phyloP scores from a whole-genome alignment of 1,140 invertebrate species.

The Aporrectodea caliginosa region DNA sequence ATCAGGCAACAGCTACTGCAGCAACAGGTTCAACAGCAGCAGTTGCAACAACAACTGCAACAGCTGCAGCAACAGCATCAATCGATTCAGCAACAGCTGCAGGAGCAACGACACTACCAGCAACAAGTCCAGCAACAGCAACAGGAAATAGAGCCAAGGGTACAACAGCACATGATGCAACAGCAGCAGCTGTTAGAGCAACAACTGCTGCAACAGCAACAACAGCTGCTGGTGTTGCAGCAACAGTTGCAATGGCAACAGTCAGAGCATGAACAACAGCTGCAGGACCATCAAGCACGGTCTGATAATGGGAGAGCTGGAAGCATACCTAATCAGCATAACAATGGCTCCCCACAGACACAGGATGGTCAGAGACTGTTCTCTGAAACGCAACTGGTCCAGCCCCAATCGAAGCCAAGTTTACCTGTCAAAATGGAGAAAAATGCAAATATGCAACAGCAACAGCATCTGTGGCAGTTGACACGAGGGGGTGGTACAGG shows the following conservation, averaged over 20 bases:
- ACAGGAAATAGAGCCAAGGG: background rate
- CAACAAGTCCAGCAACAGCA: slow-evolving; percentile 4
- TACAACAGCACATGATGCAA: background rate
- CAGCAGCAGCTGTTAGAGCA: background rate
- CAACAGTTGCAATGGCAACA: slow-evolving; percentile 1
- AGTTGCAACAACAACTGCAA: background rate
- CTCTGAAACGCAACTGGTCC: too few species aligned
- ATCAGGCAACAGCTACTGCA: background rate
- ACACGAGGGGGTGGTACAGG: too few species aligned
- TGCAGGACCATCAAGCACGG: too few species aligned
- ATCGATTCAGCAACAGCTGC: background rate
- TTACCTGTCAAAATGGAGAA: too few species aligned
- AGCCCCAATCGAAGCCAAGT: too few species aligned
- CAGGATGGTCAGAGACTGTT: too few species aligned
- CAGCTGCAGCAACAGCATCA: background rate
- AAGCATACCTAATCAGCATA: too few species aligned
- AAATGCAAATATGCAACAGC: too few species aligned
- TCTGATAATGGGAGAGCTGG: too few species aligned
- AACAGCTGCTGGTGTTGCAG: background rate
- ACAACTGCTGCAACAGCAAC: background rate
- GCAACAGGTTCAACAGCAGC: background rate
- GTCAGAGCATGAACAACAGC: too few species aligned
- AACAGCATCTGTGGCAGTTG: too few species aligned
- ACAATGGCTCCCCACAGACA: too few species aligned
- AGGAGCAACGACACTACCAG: background rate